phyloP scores from a whole-genome alignment of 2,797 vertebrate genomes.

The Myotis pilosus region DNA sequence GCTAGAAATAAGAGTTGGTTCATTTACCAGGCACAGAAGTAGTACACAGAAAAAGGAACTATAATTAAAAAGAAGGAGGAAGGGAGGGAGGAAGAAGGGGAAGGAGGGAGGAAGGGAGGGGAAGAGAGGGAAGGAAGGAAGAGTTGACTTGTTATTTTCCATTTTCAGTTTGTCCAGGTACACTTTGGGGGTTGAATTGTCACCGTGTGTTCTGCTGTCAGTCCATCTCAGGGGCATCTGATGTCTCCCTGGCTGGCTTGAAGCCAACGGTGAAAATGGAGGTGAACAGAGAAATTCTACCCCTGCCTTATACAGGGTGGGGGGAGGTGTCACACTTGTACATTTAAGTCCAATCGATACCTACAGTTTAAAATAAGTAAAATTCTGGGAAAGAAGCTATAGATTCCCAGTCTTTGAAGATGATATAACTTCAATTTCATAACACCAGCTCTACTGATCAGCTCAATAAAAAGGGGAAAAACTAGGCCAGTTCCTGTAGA shows the following conservation, averaged over 20 bases:
- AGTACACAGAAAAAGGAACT: neutral
- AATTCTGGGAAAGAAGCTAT: neutral
- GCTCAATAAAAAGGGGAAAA: neutral
- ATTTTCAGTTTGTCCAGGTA: conserved; percentile 86
- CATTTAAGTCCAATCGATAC: neutral
- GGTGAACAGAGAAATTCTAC: neutral
- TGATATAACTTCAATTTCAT: neutral
- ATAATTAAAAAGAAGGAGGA: neutral
- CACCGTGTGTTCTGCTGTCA: conserved; percentile 87
- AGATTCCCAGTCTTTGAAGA: neutral
- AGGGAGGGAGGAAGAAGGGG: rapidly evolving
- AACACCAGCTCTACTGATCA: neutral
- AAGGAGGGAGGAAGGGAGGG: no score
- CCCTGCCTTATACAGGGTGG: no score
- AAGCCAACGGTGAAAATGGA: conserved; percentile 78
- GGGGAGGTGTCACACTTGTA: rapidly evolving
- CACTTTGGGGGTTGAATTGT: conserved; percentile 88
- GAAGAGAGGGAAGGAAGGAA: neutral
- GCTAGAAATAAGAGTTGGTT: neutral
- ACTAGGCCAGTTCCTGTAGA: neutral
- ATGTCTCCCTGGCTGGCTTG: conserved; percentile 85
- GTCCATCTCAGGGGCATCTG: conserved; percentile 86
- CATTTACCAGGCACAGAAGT: neutral
- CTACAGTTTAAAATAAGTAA: neutral
- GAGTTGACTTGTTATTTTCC: conserved; percentile 51